These are phyloP conservation scores for Neosilurus mollespiculum DNA, from an alignment of 2,797 vertebrate species.

Conservation along the genomic window DNA sequence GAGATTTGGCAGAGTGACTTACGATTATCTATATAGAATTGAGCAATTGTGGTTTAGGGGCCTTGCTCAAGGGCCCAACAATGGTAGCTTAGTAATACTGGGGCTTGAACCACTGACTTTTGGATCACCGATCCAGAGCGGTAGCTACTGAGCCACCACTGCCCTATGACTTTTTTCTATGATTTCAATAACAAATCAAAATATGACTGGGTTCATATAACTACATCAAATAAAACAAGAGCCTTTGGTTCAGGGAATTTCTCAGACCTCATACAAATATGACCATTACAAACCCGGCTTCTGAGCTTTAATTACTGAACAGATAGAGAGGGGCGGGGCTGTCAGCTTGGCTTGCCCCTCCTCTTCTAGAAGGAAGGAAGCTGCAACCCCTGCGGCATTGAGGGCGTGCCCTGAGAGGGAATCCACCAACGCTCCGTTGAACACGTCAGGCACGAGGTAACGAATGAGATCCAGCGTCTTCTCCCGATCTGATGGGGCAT, in stretches of 20 bases:
- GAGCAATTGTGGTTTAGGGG: too few species aligned
- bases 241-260: slow-evolving; percentile 61
- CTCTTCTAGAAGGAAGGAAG: slow-evolving; percentile 70
- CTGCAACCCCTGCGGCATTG: slow-evolving; percentile 75
- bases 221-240: slow-evolving; percentile 38
- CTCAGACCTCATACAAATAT: slow-evolving; percentile 57
- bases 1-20: too few species aligned
- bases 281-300: slow-evolving; percentile 74
- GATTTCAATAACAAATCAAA: not conserved
- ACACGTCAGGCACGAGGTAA: slow-evolving; percentile 77
- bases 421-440: slow-evolving; percentile 78
- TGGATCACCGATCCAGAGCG: too few species aligned
- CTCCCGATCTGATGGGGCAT: slow-evolving; percentile 72
- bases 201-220: not conserved
- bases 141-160: too few species aligned
- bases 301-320: slow-evolving; percentile 78
- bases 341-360: slow-evolving; percentile 68
- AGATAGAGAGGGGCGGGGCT: slow-evolving; percentile 69
- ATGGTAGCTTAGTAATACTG: too few species aligned
- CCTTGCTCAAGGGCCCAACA: too few species aligned
- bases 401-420: slow-evolving; percentile 78
- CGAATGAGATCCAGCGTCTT: slow-evolving; percentile 79
- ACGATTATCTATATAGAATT: too few species aligned
- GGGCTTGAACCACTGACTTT: too few species aligned
- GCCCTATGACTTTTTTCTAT: not conserved